Percentiles rank a stretch among this genome's conserved stretches.
These are phyloP conservation scores for Malthinus flaveolus DNA, from an alignment of 2,888 invertebrate species.

Conservation along the genomic window DNA sequence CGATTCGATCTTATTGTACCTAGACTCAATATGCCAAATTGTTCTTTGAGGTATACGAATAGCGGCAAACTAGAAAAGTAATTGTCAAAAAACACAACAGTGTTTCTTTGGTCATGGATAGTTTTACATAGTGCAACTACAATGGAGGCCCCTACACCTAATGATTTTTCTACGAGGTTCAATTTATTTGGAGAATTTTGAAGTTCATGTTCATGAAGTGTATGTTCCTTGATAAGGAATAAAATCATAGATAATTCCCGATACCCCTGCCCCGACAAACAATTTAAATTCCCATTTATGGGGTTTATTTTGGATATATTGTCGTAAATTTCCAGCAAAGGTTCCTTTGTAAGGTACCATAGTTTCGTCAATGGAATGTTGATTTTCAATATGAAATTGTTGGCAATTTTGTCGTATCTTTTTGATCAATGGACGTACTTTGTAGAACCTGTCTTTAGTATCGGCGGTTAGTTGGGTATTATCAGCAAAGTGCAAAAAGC, in stretches of 20 bases:
- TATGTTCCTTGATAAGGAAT: not conserved
- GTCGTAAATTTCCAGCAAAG: constrained; percentile 10
- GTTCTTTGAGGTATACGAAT: not conserved
- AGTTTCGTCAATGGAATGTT: no score
- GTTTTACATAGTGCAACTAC: no score
- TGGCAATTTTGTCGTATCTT: no score
- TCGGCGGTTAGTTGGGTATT: no score
- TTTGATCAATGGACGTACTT: no score
- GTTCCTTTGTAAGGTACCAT: constrained; percentile 14
- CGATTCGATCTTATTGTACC: constrained; percentile 1
- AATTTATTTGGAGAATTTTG: no score
- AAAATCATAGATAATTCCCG: not conserved
- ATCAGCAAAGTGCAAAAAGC: no score
- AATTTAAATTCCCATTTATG: constrained; percentile 8
- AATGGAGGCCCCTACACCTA: no score
- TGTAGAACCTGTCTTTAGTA: no score
- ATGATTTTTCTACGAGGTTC: no score
- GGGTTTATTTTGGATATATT: constrained; percentile 11
- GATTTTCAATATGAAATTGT: no score
- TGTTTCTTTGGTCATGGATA: no score
- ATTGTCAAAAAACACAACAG: constrained; percentile 1
- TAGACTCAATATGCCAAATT: constrained; percentile 1
- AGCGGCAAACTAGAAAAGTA: not conserved
- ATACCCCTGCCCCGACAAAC: constrained; percentile 5
- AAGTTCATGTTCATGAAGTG: not conserved